Percentiles rank a stretch among this genome's conserved stretches.
Conservation (phyloP, 2,888 invertebrate genomes). For the Ophonus ardosiacus region DNA sequence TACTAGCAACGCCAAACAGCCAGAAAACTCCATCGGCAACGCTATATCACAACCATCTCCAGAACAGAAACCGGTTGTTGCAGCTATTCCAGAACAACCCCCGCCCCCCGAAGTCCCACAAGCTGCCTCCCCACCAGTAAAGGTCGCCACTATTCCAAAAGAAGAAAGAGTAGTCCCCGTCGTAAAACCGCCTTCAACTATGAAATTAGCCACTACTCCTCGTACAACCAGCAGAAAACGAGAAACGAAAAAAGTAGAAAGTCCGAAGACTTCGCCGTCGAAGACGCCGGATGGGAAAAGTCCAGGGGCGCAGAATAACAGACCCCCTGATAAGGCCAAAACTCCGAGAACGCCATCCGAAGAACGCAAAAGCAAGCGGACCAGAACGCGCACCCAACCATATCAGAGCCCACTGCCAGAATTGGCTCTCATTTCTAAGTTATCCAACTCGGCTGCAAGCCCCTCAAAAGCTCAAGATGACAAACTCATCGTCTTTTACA, state of each 20-base stretch:
- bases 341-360: conserved; percentile 73
- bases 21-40: conserved; percentile 69
- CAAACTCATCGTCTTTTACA: conserved; percentile 91
- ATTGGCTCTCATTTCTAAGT: conserved; percentile 86
- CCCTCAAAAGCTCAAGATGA: conserved; percentile 82
- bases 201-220: conserved; percentile 79
- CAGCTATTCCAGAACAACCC: conserved; percentile 73
- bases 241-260: conserved; percentile 74
- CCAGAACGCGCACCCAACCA: conserved; percentile 84
- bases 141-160: conserved; percentile 69
- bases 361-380: conserved; percentile 77
- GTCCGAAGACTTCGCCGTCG: conserved; percentile 72
- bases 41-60: conserved; percentile 72
- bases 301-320: conserved; percentile 62
- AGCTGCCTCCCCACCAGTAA: conserved; percentile 65
- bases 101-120: conserved; percentile 70
- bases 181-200: conserved; percentile 72
- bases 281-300: conserved; percentile 73
- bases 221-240: conserved; percentile 78
- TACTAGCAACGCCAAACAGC: conserved; percentile 46
- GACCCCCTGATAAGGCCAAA: conserved; percentile 70
- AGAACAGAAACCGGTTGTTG: conserved; percentile 68
- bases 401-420: conserved; percentile 91
- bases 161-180: conserved; percentile 52
- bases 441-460: conserved; percentile 81